Conservation (phyloP, 2,888 invertebrate genomes). For the Magallana nippona region DNA sequence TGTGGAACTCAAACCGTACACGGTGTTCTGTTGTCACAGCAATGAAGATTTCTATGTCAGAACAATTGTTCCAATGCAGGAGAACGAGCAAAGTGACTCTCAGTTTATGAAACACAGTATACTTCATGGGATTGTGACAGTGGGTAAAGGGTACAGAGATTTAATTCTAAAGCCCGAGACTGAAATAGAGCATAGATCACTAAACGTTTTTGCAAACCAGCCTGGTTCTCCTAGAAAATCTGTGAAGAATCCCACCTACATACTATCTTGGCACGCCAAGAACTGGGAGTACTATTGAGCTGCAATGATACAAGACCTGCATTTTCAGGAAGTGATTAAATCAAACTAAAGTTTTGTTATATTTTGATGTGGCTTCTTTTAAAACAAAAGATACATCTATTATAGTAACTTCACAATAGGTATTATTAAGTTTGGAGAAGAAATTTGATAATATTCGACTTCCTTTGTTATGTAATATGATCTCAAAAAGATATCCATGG, state of each 20-base stretch:
- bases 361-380: no score
- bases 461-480: no score
- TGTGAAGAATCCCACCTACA: slow-evolving; percentile 61
- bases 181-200: slow-evolving; percentile 48
- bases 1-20: slow-evolving; percentile 89
- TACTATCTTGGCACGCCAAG: slow-evolving; percentile 69
- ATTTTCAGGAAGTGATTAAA: no score
- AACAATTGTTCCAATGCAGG: slow-evolving; percentile 64
- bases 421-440: no score
- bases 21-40: slow-evolving; percentile 87
- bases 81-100: slow-evolving; percentile 32
- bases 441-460: no score
- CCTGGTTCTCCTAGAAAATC: slow-evolving; percentile 40
- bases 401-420: no score
- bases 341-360: no score
- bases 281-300: slow-evolving; percentile 71
- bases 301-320: no score
- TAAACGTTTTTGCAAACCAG: slow-evolving; percentile 43
- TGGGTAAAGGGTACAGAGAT: slow-evolving; percentile 70
- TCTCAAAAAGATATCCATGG: no score
- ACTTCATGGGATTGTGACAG: slow-evolving; percentile 63
- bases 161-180: slow-evolving; percentile 54
- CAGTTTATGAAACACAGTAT: slow-evolving; percentile 36
- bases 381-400: no score
- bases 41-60: slow-evolving; percentile 70